Base-by-base conservation (phyloP, 2,113 vertebrate species). In the Urocolius indicus region DNA sequence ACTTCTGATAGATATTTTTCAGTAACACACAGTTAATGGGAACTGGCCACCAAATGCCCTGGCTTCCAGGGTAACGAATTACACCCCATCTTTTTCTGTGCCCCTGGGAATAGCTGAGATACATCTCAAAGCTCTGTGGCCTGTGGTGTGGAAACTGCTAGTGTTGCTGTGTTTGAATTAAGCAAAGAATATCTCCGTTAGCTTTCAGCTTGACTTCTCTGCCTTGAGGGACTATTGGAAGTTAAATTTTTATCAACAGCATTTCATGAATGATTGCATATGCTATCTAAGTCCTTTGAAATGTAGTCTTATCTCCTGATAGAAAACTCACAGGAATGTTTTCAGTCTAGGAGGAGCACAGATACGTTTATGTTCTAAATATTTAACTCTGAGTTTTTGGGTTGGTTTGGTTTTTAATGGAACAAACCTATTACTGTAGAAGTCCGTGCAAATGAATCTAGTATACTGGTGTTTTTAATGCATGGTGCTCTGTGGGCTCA, bases 1-100 rank as follows among this genome's bases (percentile, higher is more conserved):
- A 0, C 63, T 86, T 89, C 61, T 94, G 77, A 89, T 89, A 55
- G 52, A 87, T 96, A 61, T n/a, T 87, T 93, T 94, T 84, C 74
- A 89, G n/a, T 96, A 91, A 84, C 45, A 14, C 66, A 54, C 32
- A 32, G 48, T 80, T 84, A 75, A 61, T 89, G 62, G 83, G 34
- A 86, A 27, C 45, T 73, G 59, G 54, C 41, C 41, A 34, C 34
- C 41, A 83, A 73, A 67, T 46, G 22, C 57, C 48, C 9, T 63
- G 30, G 77, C 69, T 82, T 69, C 62, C 45, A 45, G 52, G 38
- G 34, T 81, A 8, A 59, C 63, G 79, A 66, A 38, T 55, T 69
- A 11, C 11, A 12, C 43, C 89, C 30, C 26, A 20, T 90, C 72
- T 86, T 85, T 75, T 30, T 80, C 16, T 48, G 20, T 71, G 57